phyloP scores from a whole-genome alignment of 2,797 vertebrate species.

The Kryptopterus vitreolus region DNA sequence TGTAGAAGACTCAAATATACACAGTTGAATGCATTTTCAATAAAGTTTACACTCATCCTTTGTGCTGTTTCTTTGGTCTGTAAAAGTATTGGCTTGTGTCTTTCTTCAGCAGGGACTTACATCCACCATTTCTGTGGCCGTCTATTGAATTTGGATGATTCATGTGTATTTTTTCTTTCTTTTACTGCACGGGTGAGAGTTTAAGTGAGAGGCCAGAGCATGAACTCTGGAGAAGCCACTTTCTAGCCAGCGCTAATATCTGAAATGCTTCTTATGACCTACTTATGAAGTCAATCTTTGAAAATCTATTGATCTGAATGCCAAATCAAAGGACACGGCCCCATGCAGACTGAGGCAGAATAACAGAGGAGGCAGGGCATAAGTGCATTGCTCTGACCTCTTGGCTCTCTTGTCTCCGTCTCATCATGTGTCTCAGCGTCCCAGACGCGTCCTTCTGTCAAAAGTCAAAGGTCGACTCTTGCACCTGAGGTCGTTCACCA shows the following conservation, averaged over 20 bases:
- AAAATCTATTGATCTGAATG: conserved; percentile 70
- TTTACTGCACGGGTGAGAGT: conserved; percentile 58
- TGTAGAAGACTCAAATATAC: not conserved
- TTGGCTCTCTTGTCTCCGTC: conserved; percentile 73
- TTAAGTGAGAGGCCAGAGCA: conserved; percentile 54
- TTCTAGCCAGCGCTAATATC: conserved; percentile 68
- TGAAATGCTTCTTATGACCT: conserved; percentile 72
- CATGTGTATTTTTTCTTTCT: conserved; percentile 48
- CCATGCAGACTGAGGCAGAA: conserved; percentile 55
- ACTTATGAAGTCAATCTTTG: conserved; percentile 71
- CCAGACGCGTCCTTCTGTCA: conserved; percentile 78
- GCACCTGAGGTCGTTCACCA: conserved; percentile 80
- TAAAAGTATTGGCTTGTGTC: conserved; percentile 6
- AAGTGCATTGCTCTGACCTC: conserved; percentile 84
- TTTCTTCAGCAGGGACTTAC: conserved; percentile 16
- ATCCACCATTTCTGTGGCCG: conserved; percentile 19
- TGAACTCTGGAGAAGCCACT: conserved; percentile 69
- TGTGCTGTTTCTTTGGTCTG: not conserved
- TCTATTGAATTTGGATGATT: conserved; percentile 55
- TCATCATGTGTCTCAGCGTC: conserved; percentile 71
- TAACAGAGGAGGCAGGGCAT: conserved; percentile 56
- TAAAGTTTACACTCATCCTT: not conserved
- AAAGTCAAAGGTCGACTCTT: conserved; percentile 75
- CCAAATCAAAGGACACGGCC: conserved; percentile 60
- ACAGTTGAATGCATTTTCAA: not conserved